Evolutionary conservation across 2,888 invertebrate species (phyloP), one percentile per base, ranked within the genome.

Genomic region (Mimumesa dahlbomi): DNA sequence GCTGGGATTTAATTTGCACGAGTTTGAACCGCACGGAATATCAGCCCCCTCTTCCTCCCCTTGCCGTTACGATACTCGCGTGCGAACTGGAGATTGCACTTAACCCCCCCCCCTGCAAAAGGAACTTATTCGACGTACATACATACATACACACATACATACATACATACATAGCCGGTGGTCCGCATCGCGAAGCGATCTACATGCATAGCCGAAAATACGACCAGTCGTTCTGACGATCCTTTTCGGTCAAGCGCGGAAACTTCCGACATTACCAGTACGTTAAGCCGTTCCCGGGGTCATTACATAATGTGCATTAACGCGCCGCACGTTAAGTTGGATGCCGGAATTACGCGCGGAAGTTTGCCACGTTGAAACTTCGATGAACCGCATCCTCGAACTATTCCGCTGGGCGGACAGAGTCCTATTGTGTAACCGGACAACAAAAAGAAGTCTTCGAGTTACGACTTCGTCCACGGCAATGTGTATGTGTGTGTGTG

Each of bases 271-370:
- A 45, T 58, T 59, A 69, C 42, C 58, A 31, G 58, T 61, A n/a
- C 54, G 58, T 68, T 62, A 54, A 73, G 21, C 38, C 40, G 49
- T 25, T 29, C 59, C 50, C 54, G 45, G 66, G 76, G 67, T 72
- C 67, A 61, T 66, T 66, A 67, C 63, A 45, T 67, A 67, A 63
- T 50, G 66, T 31, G 49, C 54, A 67, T 70, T 67, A 70, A 70
- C 61, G 38, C 40, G 54, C 22, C 7, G 9, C 45, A 58, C 54
- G 59, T 54, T 70, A 67, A 56, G 22, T 70, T 18, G 54, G 34
- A 36, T 25, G 40, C 42, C 2, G 46, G 57, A 67, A 50, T 61
- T 66, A 22, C 49, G 49, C 13, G 25, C 34, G 56, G 58, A 66
- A 67, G 69, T 69, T 67, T 19, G 14, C 0, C 21, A 14, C 31